Evolutionary conservation across 2,797 vertebrate species (phyloP), one percentile per base, ranked within the genome.

Genomic region (Periophthalmus magnuspinnatus): DNA sequence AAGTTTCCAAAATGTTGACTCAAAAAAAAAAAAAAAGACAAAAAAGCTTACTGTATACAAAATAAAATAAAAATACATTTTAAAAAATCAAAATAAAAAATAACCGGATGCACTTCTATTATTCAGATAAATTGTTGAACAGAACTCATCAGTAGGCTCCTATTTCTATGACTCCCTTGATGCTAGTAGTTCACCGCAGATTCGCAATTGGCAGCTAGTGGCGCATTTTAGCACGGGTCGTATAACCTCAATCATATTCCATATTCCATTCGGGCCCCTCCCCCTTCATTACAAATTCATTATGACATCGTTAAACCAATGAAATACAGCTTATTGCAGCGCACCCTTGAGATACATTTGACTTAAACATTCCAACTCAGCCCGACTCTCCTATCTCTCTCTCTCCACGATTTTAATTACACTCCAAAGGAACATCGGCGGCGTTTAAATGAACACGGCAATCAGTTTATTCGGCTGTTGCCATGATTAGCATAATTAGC

Each of bases 391-490:
- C 84, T 82, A 81, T 72, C 81, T 76, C 68, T 83, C 87, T 80
- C 82, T 82, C 72, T 77, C 76, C 77, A 72, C 81, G 78, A 67
- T 86, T 86, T 92, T 93, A 93, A 93, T 93, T 92, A 92, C 86
- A 86, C 89, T 84, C 88, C 79, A 64, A 93, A 90, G 81, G 83
- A 90, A 89, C 89, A 85, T 91, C 81, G 86, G 84, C 89, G 90
- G 89, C 90, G 90, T 93, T 91, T 91, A 87, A 90, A 93, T 88
- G 88, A 93, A 93, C 92, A 88, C 76, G 86, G 85, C 88, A 93
- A 93, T 94, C 89, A 91, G 86, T 91, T 92, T 91, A 91, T 91
- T 91, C 92, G 82, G 81, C 83, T 86, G 88, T 91, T 90, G 89
- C 79, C 86, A 81, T 83, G 90, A 91, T 93, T 91, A 89, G 81